Percentiles rank a stretch among this genome's conserved stretches.
Evolutionary conservation across 2,888 invertebrate species (phyloP).

Genomic region (Trisateles emortualis): DNA sequence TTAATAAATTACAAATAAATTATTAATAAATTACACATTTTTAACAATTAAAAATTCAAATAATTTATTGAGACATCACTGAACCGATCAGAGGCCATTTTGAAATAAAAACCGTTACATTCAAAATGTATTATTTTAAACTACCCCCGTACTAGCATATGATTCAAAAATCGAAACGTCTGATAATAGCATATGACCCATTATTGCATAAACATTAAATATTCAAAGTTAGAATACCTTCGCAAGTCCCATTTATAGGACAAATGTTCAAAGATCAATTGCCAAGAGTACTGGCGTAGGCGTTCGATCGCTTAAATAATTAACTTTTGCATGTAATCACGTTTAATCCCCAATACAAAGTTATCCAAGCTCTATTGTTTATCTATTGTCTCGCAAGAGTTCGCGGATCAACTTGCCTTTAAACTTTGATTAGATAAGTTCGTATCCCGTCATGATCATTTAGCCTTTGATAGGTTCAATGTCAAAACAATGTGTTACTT

Average conservation of each 20-base stretch:
- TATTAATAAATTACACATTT: constrained; percentile 61
- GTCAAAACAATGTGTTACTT: constrained; percentile 40
- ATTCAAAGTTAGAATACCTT: no score
- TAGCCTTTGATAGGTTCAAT: constrained; percentile 49
- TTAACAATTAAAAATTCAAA: constrained; percentile 42
- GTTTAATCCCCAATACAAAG: constrained; percentile 37
- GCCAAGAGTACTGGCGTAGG: background rate
- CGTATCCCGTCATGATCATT: constrained; percentile 42
- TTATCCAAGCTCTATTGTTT: constrained; percentile 41
- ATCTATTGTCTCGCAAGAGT: constrained; percentile 43
- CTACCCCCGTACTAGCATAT: background rate
- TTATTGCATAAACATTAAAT: background rate
- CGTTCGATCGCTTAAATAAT: constrained; percentile 20
- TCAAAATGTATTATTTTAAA: background rate
- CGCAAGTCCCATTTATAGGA: background rate
- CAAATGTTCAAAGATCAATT: constrained; percentile 3
- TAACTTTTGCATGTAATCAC: constrained; percentile 42
- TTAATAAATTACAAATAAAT: constrained; percentile 70
- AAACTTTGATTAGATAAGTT: constrained; percentile 51
- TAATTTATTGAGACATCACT: constrained; percentile 32
- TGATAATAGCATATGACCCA: background rate
- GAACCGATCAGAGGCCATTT: constrained; percentile 42
- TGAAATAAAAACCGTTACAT: background rate
- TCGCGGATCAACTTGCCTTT: constrained; percentile 44
- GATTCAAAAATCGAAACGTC: background rate